phyloP scores from a whole-genome alignment of 2,113 vertebrate species.

The Tetrao urogallus region DNA sequence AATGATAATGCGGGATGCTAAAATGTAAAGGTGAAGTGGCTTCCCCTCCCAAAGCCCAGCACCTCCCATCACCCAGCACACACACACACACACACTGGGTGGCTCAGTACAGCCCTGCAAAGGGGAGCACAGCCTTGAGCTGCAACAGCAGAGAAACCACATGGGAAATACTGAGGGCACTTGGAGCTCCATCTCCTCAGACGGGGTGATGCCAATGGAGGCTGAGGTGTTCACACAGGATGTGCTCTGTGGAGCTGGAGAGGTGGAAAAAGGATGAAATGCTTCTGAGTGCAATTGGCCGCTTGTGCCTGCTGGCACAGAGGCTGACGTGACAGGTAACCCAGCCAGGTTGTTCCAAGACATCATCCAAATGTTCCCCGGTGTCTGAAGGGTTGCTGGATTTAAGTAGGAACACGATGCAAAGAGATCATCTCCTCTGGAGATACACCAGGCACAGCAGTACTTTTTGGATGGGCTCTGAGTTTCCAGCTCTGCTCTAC shows the following conservation, averaged over 20 bases:
- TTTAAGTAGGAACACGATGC: slow-evolving; percentile 13
- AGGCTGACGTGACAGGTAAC: not conserved
- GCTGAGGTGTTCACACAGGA: slow-evolving; percentile 11
- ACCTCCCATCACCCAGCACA: not conserved
- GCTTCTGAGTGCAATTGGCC: slow-evolving; percentile 5
- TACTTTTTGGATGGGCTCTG: not conserved
- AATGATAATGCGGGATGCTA: fast-evolving
- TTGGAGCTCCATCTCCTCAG: not conserved
- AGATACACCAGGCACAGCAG: not conserved
- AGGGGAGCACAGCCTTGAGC: not conserved
- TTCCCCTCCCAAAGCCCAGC: not conserved
- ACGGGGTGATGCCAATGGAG: not conserved
- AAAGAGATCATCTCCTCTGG: not conserved
- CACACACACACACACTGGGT: fast-evolving
- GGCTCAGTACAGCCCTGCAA: fast-evolving
- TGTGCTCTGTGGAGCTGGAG: not conserved
- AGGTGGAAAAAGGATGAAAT: not conserved
- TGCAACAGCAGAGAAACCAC: fast-evolving
- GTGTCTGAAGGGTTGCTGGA: slow-evolving; percentile 25
- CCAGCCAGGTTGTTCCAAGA: slow-evolving; percentile 43
- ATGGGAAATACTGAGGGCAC: not conserved
- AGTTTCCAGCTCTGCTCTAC: not conserved
- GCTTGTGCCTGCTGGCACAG: not conserved
- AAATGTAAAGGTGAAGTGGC: not conserved
- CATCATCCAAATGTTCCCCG: slow-evolving; percentile 22